These are phyloP conservation scores for Macaca mulatta DNA, from an alignment of 2,113 vertebrate genomes.

Conservation along the genomic window DNA sequence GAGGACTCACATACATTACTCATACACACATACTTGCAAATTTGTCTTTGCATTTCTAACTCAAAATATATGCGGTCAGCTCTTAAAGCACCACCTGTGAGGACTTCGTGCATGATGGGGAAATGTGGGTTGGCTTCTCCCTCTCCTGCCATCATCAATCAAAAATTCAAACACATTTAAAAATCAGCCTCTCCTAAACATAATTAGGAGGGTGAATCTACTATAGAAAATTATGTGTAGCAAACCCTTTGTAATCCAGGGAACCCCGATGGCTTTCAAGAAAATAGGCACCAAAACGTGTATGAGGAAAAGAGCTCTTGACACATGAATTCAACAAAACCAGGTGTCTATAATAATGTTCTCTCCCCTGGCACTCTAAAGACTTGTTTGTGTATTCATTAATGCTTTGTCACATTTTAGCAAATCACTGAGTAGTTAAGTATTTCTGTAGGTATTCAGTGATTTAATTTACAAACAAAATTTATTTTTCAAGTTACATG, in stretches of 20 bases:
- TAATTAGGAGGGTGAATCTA: not conserved
- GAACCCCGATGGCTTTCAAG: not conserved
- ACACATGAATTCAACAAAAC: not conserved
- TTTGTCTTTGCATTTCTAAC: slow-evolving; percentile 26
- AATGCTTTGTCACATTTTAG: not conserved
- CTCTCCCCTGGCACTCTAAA: not conserved
- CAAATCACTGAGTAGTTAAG: not conserved
- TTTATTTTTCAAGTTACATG: slow-evolving; percentile 20
- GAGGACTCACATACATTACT: slow-evolving; percentile 6
- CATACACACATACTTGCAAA: not conserved
- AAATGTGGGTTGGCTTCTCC: not conserved
- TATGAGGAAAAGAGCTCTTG: not conserved
- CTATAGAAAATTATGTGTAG: not conserved
- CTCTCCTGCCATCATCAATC: not conserved
- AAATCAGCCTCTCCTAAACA: slow-evolving; percentile 2
- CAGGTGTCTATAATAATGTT: not conserved
- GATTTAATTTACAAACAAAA: slow-evolving; percentile 29
- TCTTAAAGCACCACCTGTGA: not conserved
- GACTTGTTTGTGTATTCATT: not conserved
- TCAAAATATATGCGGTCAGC: not conserved
- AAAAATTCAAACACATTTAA: slow-evolving; percentile 23
- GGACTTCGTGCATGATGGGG: not conserved
- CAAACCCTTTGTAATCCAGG: not conserved
- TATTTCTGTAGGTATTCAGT: not conserved
- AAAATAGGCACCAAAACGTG: not conserved